phyloP scores from a whole-genome alignment of 2,888 invertebrate species.

The Automeris io region DNA sequence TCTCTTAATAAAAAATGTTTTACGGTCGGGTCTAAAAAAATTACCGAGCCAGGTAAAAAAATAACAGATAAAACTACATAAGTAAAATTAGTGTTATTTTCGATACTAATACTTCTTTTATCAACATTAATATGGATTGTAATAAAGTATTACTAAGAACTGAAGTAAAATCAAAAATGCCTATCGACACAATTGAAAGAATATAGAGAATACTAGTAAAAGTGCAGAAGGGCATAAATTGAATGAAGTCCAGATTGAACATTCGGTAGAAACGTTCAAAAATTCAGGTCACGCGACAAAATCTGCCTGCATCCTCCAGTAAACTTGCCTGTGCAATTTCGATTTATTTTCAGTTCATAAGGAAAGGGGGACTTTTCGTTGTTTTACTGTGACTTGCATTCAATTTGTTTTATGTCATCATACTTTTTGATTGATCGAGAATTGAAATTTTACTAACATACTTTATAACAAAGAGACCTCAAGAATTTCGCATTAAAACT shows the following conservation, averaged over 20 bases:
- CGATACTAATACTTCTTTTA: too few species aligned
- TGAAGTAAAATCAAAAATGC: too few species aligned
- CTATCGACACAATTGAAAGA: constrained; percentile 43
- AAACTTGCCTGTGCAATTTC: constrained; percentile 43
- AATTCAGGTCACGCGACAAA: constrained; percentile 55
- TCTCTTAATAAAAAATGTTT: too few species aligned
- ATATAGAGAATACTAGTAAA: constrained; percentile 50
- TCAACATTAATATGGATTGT: too few species aligned
- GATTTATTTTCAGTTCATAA: constrained; percentile 41
- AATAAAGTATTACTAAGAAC: too few species aligned
- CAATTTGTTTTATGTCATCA: background rate
- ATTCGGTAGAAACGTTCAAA: constrained; percentile 32
- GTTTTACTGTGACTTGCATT: constrained; percentile 5
- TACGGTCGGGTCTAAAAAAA: too few species aligned
- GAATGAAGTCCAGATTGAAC: constrained; percentile 43
- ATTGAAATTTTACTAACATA: too few species aligned
- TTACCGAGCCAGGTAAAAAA: too few species aligned
- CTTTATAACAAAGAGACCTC: too few species aligned
- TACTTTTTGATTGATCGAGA: background rate
- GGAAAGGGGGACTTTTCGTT: constrained; percentile 4
- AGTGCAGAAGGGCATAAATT: constrained; percentile 54
- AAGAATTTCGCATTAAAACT: too few species aligned
- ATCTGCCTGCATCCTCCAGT: constrained; percentile 44
- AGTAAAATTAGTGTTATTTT: too few species aligned
- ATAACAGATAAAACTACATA: too few species aligned